Base-by-base conservation (phyloP, 2,113 vertebrate species). In the Setophaga petechia region DNA sequence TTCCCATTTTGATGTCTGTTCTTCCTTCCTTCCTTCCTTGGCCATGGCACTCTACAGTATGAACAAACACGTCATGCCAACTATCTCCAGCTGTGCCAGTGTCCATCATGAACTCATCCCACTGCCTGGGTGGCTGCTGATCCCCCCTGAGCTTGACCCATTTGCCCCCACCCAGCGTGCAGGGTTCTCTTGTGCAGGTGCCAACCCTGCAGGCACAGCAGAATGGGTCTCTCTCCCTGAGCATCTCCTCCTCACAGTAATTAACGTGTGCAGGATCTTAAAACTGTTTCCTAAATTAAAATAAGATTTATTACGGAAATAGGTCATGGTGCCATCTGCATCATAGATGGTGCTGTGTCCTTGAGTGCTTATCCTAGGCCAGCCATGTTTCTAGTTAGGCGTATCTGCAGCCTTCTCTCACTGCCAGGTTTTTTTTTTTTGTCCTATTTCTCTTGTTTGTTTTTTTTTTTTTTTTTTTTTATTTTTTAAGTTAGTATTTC, bases 171-270 rank as follows among this genome's bases (percentile, higher is more conserved):
- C 8, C 4, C 4, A 0, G 9, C 8, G 18, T 5, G 2, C 22
- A 18, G 46, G 18, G 57, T 47, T 31, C 7, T 57, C 35, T 44
- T 12, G 3, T 35, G 21, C 44, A 47, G 76, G 33, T 84, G 55
- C 27, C 25, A 5, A 2, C 0, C 0, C 59, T 35, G 27, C 59
- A 75, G 44, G n/a, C 16, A 1, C 28, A 20, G 44, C 0, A 21
- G 0, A 9, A 19, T 0, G 0, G 67, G 30, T 76, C 27, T 57
- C 27, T 61, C 51, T 82, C 14, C 37, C 37, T 37, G 24, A 73
- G 37, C 51, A 49, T 74, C 1, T 0, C 41, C 28, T 69, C 11
- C 12, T 89, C 65, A 28, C 28, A 61, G 16, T 69, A 84, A 62
- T 94, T 63, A 69, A 74, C 1, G 1, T 18, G 14, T 11, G 46